Conservation (phyloP, 2,797 vertebrate species). For the Coregonus sp. region DNA sequence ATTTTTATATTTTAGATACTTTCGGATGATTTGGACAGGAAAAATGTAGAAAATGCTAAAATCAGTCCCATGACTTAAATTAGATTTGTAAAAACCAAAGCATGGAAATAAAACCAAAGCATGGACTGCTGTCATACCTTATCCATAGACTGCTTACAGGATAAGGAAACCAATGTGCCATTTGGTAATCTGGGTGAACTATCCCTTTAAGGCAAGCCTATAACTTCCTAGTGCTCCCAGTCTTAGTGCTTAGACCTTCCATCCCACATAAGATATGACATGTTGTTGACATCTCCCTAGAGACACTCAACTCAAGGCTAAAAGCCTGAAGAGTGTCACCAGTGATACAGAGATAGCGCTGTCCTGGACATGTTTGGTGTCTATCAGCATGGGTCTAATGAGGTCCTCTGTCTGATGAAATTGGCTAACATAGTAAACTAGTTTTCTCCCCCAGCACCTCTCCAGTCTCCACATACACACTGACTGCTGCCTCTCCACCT, state of each 20-base stretch:
- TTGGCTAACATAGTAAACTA: background rate
- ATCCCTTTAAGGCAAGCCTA: background rate
- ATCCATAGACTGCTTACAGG: no score
- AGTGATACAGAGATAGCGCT: background rate
- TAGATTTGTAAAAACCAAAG: no score
- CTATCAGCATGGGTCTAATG: slow-evolving; percentile 47
- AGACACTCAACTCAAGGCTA: background rate
- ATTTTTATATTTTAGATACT: no score
- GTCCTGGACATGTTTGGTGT: slow-evolving; percentile 29
- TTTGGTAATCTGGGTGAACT: no score
- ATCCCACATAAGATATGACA: background rate
- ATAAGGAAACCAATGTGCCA: no score
- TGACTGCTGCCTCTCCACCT: slow-evolving; percentile 12
- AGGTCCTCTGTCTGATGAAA: slow-evolving; percentile 52
- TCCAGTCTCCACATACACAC: background rate
- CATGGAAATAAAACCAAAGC: no score
- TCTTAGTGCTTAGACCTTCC: background rate
- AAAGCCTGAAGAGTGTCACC: background rate
- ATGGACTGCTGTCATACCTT: no score
- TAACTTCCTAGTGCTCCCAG: background rate
- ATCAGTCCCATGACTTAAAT: no score
- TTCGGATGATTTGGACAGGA: no score
- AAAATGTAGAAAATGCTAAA: no score
- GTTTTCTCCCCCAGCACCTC: background rate
- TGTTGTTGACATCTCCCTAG: slow-evolving; percentile 2